Base-by-base conservation (phyloP, 2,113 vertebrate genomes). In the Salminus brasiliensis region DNA sequence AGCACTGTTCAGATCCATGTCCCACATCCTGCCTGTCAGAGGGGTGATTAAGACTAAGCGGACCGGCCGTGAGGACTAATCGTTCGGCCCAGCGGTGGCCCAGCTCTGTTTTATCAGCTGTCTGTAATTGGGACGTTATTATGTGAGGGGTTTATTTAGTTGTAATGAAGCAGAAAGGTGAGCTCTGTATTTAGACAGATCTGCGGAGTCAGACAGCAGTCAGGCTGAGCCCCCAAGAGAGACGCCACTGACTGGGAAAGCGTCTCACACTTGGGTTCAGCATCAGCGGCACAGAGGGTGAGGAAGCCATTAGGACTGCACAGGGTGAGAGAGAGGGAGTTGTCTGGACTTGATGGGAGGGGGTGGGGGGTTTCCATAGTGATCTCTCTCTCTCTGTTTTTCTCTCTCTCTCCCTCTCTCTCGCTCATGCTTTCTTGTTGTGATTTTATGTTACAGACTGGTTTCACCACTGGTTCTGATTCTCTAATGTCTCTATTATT, bases 41-140 rank as follows among this genome's bases (percentile, higher is more conserved):
- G 59, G 36, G 30, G 12, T 78, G 77, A 86, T 78, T 67, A 77
- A 72, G 43, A 55, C 21, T 4, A n/a, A 76, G 67, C 39, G 52
- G 68, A 23, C 53, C 57, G 49, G 47, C 59, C 52, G 49, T 18
- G 49, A 1, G 5, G 79, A 66, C 25, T 43, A 71, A 59, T 34
- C 2, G 34, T 43, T 15, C 32, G n/a, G 41, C 36, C 23, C n/a
- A 36, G 71, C 11, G 25, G 21, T 27, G 3, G 21, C 27, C 11
- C 55, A 12, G 39, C 32, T 65, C 66, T 85, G 83, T 84, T 87
- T 84, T 80, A 79, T 85, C 87, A 85, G 87, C 86, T 89, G 88
- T 72, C 76, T 49, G 43, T 83, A 83, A 85, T 82, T 82, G 81
- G 76, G 52, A 75, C 71, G 53, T 81, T 79, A 87, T 84, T 82